Base-by-base conservation (phyloP, 2,888 invertebrate genomes). In the Macaria liturata region DNA sequence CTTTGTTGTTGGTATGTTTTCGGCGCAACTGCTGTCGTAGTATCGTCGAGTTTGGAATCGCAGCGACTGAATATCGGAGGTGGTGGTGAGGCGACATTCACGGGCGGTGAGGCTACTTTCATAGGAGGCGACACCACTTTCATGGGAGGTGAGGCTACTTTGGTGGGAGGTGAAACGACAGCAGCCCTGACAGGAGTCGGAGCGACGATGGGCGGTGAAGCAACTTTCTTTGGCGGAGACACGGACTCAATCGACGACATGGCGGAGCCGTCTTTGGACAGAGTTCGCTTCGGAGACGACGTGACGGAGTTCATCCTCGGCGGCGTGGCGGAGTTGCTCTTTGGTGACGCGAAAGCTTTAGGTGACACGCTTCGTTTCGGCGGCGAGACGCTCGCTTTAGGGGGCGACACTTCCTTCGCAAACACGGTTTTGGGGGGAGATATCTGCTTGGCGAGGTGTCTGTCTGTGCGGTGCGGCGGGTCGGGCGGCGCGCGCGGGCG, bases 1-100 rank as follows among this genome's bases (percentile, higher is more conserved):
- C 69, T 1, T 66, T 3, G 68, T 7, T n/a, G 5, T 4, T 37
- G 51, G 0, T 9, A 9, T 9, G 5, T 45, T 7, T 31, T 51
- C 31, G 37, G 62, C 1, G 54, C 31, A 30, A 20, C 32, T 20
- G 32, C 32, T 6, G 32, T 32, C 46, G 49, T 51, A 4, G 49
- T 61, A 2, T 78, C 76, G 0, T 76, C 80, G 3, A 43, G 57
- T 40, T 70, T 76, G 0, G 71, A 70, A 9, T 70, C 70, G 0
- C 61, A 48, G 49, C 67, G 64, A 5, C 45, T 62, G 7, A 64
- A 57, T 8, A 57, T 61, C 8, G 69, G 63, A 0, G 61, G 61
- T 2, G 73, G 75, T 0, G 77, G 75, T 3, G 76, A 72, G 1
- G 50, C 54, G 8, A 65, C 53, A 3, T 57, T 57, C 6, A 49